Percentiles rank a stretch among this genome's conserved stretches.
Evolutionary conservation across 1,140 invertebrate species (phyloP).

Genomic region (Cardiocondyla obscurior): DNA sequence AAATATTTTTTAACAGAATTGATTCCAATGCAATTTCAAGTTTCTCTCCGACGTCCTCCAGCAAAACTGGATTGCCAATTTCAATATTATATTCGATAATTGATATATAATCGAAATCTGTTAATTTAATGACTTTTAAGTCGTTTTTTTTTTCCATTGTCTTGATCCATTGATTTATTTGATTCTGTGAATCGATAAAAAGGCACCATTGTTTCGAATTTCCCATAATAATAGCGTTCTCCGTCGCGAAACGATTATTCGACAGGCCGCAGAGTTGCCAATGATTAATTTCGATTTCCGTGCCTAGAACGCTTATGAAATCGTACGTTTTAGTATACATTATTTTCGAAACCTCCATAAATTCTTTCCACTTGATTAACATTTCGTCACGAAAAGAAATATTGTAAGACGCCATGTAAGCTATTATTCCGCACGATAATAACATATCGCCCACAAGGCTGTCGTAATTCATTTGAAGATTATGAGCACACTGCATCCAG

Average conservation of each 20-base stretch:
- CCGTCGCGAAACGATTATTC: constrained; percentile 87
- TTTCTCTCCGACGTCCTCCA: constrained; percentile 87
- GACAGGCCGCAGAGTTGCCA: constrained; percentile 88
- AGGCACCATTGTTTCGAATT: constrained; percentile 86
- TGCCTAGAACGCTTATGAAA: constrained; percentile 85
- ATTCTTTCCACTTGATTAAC: constrained; percentile 84
- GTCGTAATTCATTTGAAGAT: constrained; percentile 85
- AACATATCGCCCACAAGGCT: constrained; percentile 88
- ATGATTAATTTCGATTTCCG: constrained; percentile 85
- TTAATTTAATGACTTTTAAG: constrained; percentile 85
- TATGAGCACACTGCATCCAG: constrained; percentile 86
- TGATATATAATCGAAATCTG: constrained; percentile 85
- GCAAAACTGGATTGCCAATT: constrained; percentile 86
- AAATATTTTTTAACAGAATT: constrained; percentile 86
- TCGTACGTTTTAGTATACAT: constrained; percentile 85
- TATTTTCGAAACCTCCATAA: constrained; percentile 84
- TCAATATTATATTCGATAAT: constrained; percentile 86
- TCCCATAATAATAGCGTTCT: constrained; percentile 88
- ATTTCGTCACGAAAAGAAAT: constrained; percentile 81
- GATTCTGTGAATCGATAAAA: constrained; percentile 90
- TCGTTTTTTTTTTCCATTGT: constrained; percentile 87
- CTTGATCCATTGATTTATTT: constrained; percentile 89
- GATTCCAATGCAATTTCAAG: constrained; percentile 86
- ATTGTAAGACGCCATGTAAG: constrained; percentile 87
- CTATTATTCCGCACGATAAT: constrained; percentile 87